Evolutionary conservation across 2,888 invertebrate genomes (phyloP).

Genomic region (Tipula helvola): DNA sequence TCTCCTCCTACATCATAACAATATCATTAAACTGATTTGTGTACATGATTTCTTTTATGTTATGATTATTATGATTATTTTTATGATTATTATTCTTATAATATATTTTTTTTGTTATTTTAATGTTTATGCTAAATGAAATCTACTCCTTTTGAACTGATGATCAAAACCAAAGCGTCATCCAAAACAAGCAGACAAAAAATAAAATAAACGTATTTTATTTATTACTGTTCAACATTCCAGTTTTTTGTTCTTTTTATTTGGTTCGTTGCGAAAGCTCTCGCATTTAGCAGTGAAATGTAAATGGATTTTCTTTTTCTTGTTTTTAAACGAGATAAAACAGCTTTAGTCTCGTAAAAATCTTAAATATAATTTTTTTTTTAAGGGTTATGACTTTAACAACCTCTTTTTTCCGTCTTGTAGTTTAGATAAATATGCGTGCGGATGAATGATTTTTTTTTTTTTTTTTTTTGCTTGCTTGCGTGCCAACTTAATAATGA

Average conservation of each 20-base stretch:
- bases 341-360: constrained; percentile 4
- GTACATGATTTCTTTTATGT: not conserved
- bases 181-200: not conserved
- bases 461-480: not conserved
- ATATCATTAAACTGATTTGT: not conserved
- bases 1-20: not conserved
- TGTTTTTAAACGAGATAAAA: not conserved
- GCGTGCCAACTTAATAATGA: not conserved
- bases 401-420: not conserved
- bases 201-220: not conserved
- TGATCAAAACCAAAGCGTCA: not conserved
- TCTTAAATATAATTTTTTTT: not conserved
- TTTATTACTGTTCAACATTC: not conserved
- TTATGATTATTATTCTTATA: not conserved
- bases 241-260: not conserved
- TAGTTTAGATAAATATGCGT: not conserved
- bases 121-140: not conserved
- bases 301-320: not conserved
- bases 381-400: not conserved
- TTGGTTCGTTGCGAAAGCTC: not conserved
- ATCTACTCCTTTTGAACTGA: not conserved
- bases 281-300: not conserved
- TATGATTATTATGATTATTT: not conserved
- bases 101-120: not conserved
- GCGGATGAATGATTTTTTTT: not conserved